A percentile compares a stretch with the other conserved stretches of the same genome.
These are phyloP conservation scores for Agriopis aurantiaria DNA, from an alignment of 2,888 invertebrate genomes.

Conservation along the genomic window DNA sequence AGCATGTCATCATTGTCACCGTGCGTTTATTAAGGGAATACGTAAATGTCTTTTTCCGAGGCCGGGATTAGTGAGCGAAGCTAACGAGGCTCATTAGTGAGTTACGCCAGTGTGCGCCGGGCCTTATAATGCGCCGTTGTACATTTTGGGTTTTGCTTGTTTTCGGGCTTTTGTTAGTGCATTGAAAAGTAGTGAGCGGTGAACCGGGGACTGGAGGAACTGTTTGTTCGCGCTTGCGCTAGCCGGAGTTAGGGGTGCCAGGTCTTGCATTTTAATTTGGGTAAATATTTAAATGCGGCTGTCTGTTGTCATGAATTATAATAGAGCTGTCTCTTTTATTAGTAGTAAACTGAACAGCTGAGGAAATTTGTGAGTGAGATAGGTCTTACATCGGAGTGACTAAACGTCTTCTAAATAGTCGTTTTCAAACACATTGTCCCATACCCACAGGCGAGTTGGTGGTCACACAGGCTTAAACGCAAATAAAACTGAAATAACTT, in stretches of 20 bases:
- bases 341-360: too few relatives aligned
- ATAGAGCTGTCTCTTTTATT: not conserved
- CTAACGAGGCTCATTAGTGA: conserved; percentile 63
- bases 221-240: not conserved
- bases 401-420: too few relatives aligned
- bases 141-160: conserved; percentile 32
- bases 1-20: conserved; percentile 44
- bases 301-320: not conserved
- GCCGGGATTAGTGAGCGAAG: conserved; percentile 55
- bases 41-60: conserved; percentile 50
- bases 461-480: too few relatives aligned
- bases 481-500: too few relatives aligned
- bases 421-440: too few relatives aligned
- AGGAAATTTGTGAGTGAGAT: too few relatives aligned
- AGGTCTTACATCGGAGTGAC: too few relatives aligned
- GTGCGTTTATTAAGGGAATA: conserved; percentile 47
- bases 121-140: conserved; percentile 43
- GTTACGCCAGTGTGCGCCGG: conserved; percentile 43
- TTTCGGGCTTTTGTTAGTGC: conserved; percentile 35
- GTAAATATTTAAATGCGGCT: conserved; percentile 22
- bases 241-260: not conserved
- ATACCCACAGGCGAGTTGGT: too few relatives aligned
- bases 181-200: conserved; percentile 11
- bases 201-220: conserved; percentile 8
- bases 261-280: conserved; percentile 28